Evolutionary conservation across 2,113 vertebrate species (phyloP), one percentile per base, ranked within the genome.

Genomic region (Xiphophorus maculatus): DNA sequence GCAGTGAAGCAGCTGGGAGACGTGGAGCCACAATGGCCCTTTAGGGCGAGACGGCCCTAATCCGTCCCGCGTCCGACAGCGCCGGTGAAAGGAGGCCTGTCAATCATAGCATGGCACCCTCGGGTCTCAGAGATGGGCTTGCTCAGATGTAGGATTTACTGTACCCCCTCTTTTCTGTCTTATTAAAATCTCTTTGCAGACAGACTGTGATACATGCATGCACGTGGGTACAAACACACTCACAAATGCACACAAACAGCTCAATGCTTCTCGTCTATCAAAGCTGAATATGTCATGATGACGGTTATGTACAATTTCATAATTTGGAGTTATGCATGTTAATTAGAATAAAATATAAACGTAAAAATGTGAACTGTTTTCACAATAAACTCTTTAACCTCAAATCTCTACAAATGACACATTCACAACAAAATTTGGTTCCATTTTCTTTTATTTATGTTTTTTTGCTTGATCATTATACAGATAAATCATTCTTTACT

Each of bases 1-100:
- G 74, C 61, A 71, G 80, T 75, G 85, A 88, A 91, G 92, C 93
- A 92, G 90, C 92, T 93, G 92, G 90, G 92, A 92, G 89, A 92
- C 84, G 89, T 83, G 82, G 80, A 91, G 81, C 90, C 89, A 89
- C 91, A 89, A 91, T 89, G 89, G 88, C 86, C 86, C 91, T 93
- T 91, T 87, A 91, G 87, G 91, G 89, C 84, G 83, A 92, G 88
- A 91, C 87, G 66, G 85, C 71, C 81, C 81, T 89, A 92, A 92
- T 93, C 92, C 91, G 75, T 82, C 81, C 89, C 87, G 88, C 88
- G 81, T 91, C 90, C 88, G 67, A 87, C 92, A 87, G 91, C 86
- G 84, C 77, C 71, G 28, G 82, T 91, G 89, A 94, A 92, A 93
- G 91, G 88, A 82, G 90, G 76, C 87, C 86, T 92, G 90, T 92